phyloP scores from a whole-genome alignment of 2,113 vertebrate species.

The Dissostichus mawsoni region DNA sequence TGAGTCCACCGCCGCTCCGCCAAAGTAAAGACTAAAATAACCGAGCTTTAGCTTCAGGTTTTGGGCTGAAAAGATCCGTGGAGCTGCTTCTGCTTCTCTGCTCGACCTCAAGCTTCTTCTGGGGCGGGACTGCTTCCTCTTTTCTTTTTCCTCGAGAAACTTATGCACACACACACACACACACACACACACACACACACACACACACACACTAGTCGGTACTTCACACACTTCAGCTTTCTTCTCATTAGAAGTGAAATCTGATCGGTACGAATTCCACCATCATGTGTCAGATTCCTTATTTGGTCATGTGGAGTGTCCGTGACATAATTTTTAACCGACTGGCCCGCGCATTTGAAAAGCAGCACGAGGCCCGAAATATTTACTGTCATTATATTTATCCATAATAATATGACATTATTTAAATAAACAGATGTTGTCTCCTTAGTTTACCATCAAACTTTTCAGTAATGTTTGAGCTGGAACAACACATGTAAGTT shows the following conservation, averaged over 20 bases:
- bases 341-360: not conserved
- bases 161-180: not conserved
- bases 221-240: not conserved
- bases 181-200: too few species aligned
- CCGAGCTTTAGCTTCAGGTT: too few species aligned
- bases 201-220: not conserved
- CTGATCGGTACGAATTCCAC: not conserved
- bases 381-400: not conserved
- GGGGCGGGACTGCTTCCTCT: conserved; percentile 72
- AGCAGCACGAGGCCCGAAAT: not conserved
- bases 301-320: conserved; percentile 61
- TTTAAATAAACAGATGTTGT: not conserved
- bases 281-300: conserved; percentile 54
- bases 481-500: not conserved
- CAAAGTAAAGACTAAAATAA: not conserved
- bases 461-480: not conserved
- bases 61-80: too few species aligned
- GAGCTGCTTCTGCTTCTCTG: not conserved
- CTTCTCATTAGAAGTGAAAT: not conserved
- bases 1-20: not conserved
- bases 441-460: not conserved
- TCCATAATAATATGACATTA: not conserved
- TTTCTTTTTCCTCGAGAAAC: conserved; percentile 49
- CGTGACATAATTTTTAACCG: conserved; percentile 36
- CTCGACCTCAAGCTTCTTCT: conserved; percentile 35